Percentiles rank a stretch among this genome's conserved stretches.
phyloP scores from a whole-genome alignment of 2,797 vertebrate genomes.

The Arrhamphus sclerolepis region DNA sequence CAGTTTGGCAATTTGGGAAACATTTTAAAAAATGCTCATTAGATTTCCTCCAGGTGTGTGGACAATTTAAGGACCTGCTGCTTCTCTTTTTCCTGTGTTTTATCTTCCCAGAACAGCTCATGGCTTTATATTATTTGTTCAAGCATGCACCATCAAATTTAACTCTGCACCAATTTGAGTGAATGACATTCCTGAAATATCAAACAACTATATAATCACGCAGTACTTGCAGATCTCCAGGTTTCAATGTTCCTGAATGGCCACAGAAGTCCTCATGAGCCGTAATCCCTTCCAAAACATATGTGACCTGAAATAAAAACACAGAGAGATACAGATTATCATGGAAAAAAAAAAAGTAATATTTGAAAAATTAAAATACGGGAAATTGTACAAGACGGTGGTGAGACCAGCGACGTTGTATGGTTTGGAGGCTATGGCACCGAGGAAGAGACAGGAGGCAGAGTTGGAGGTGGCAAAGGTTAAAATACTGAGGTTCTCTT shows the following conservation, averaged over 20 bases:
- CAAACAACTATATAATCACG: neutral
- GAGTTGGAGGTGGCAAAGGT: too few species aligned
- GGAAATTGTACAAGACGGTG: too few species aligned
- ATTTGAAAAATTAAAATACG: too few species aligned
- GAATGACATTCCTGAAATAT: neutral
- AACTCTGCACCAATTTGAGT: neutral
- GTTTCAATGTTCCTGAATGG: constrained; percentile 71
- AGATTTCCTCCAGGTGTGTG: neutral
- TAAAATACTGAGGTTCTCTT: too few species aligned
- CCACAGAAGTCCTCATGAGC: constrained; percentile 86
- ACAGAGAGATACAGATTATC: neutral
- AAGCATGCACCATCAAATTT: neutral
- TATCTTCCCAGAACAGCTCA: neutral
- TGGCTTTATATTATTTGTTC: neutral
- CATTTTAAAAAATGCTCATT: neutral
- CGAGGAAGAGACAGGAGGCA: too few species aligned
- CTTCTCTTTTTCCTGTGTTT: neutral
- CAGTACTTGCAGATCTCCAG: constrained; percentile 83
- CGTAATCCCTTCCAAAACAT: constrained; percentile 76
- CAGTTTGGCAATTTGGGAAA: neutral
- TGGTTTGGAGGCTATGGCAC: too few species aligned
- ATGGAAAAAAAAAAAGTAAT: neutral
- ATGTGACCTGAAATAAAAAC: constrained; percentile 76
- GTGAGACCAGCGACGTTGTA: too few species aligned
- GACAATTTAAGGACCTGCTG: too few species aligned